A percentile compares a stretch with the other conserved stretches of the same genome.
Evolutionary conservation across 1,140 invertebrate species (phyloP).

Genomic region (Drosophila kanapiae): DNA sequence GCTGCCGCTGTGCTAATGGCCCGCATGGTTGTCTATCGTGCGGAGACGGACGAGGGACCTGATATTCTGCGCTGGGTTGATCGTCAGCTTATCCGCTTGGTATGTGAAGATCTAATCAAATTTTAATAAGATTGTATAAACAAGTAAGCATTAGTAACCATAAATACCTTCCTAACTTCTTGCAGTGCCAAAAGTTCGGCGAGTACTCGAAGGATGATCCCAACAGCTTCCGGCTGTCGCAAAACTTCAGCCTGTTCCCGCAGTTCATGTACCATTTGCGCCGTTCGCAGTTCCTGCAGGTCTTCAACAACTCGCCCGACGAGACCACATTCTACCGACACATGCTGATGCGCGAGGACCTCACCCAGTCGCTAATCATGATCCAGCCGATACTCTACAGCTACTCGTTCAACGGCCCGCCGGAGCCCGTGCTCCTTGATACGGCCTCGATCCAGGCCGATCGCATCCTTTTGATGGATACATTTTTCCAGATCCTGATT

Average conservation of each 20-base stretch:
- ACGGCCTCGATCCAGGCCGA: slow-evolving; percentile 99
- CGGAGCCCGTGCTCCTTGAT: slow-evolving; percentile 98
- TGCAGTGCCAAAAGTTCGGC: slow-evolving; percentile 99
- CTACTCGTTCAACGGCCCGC: slow-evolving; percentile 98
- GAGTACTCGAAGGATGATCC: slow-evolving; percentile 99
- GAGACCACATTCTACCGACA: slow-evolving; percentile 99
- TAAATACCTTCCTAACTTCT: not conserved
- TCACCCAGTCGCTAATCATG: slow-evolving; percentile 99
- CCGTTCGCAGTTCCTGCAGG: slow-evolving; percentile 99
- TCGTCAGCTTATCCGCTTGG: slow-evolving; percentile 98
- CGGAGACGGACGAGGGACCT: slow-evolving; percentile 97
- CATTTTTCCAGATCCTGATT: slow-evolving; percentile 99
- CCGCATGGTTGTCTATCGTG: slow-evolving; percentile 97
- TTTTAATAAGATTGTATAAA: too few relatives aligned
- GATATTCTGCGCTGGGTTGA: slow-evolving; percentile 99
- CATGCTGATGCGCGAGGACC: slow-evolving; percentile 98
- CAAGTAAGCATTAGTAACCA: not conserved
- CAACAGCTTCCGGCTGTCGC: slow-evolving; percentile 96
- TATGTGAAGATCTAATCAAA: slow-evolving; percentile 81
- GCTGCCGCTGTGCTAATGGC: slow-evolving; percentile 99
- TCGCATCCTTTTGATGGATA: slow-evolving; percentile 99
- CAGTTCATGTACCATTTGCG: slow-evolving; percentile 99
- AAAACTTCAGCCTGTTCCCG: slow-evolving; percentile 99
- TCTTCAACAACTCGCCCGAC: slow-evolving; percentile 99
- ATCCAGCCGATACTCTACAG: slow-evolving; percentile 99